Base-by-base conservation (phyloP, 1,140 invertebrate genomes). In the Sesamia nonagrioides region DNA sequence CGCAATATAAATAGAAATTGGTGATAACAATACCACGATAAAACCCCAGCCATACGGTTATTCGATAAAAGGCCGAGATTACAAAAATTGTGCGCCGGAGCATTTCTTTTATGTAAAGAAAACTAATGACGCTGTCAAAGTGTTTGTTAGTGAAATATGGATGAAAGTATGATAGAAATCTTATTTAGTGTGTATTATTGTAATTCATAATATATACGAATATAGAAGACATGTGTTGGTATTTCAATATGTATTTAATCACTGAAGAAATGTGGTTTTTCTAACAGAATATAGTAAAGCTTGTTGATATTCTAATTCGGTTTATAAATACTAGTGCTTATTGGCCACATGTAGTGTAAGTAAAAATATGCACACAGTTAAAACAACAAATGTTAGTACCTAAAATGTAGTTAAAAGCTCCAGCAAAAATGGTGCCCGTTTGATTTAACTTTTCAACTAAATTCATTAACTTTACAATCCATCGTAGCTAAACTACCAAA, bases 1-100 rank as follows among this genome's bases (percentile, higher is more conserved):
- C 66, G 66, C 71, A 58, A 61, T 45, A 75, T 75, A 75, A 75
- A 75, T 75, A 75, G 42, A 75, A 75, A 75, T 61, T 27, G 40
- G 48, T 61, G 72, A 75, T 75, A 75, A 75, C 56, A 61, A 66
- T 69, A 69, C 15, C n/a, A 48, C 72, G 56, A 75, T 75, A 75
- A 71, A 66, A 66, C 61, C 17, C 35, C 42, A 40, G 61, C 37
- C 21, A 61, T 37, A 15, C 37, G 37, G 35, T 37, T 35, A 35
- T 75, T 27, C 56, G 72, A 75, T 75, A 75, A 75, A 75, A 61
- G 17, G 56, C 8, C 18, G 9, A 61, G 72, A 75, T 75, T 75
- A 75, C 69, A 61, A 75, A 61, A 75, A 75, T 61, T 61, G 58
- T 37, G 13, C 71, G 18, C n/a, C 50, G 42, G 33, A 48, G 42